Evolutionary conservation across 2,113 vertebrate species (phyloP).

Genomic region (Pelvicachromis taeniatus): DNA sequence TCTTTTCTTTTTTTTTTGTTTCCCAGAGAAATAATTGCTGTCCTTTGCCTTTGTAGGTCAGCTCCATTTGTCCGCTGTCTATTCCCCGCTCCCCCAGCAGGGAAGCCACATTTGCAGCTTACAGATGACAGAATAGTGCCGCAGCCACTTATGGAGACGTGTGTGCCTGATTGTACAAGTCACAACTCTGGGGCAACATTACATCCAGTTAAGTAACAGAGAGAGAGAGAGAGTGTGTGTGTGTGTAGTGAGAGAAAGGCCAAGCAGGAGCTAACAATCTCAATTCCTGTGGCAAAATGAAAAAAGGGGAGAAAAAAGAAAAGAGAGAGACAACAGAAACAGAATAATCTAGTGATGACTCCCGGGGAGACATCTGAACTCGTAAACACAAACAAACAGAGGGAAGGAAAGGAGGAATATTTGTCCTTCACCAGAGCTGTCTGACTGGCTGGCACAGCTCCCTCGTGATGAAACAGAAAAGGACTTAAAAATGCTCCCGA

Average conservation of each 20-base stretch:
- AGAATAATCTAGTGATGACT: slow-evolving; percentile 49
- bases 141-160: slow-evolving; percentile 31
- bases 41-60: slow-evolving; percentile 66
- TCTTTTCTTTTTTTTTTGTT: background rate
- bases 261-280: slow-evolving; percentile 42
- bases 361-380: slow-evolving; percentile 39
- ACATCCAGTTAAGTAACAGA: slow-evolving; percentile 4
- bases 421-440: slow-evolving; percentile 19
- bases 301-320: background rate
- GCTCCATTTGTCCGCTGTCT: slow-evolving; percentile 60
- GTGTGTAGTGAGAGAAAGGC: background rate
- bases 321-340: background rate
- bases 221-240: background rate
- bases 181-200: background rate
- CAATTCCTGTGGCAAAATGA: slow-evolving; percentile 31
- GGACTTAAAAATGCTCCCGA: background rate
- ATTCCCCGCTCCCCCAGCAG: slow-evolving; percentile 48
- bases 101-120: slow-evolving; percentile 42
- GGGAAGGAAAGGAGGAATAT: background rate
- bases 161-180: background rate
- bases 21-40: slow-evolving; percentile 57
- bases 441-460: background rate
- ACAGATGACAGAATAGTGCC: slow-evolving; percentile 59
- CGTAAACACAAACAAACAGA: slow-evolving; percentile 34
- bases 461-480: background rate